Evolutionary conservation across 2,797 vertebrate species (phyloP), one percentile per base, ranked within the genome.

Genomic region (Orientallactaga sibirica): DNA sequence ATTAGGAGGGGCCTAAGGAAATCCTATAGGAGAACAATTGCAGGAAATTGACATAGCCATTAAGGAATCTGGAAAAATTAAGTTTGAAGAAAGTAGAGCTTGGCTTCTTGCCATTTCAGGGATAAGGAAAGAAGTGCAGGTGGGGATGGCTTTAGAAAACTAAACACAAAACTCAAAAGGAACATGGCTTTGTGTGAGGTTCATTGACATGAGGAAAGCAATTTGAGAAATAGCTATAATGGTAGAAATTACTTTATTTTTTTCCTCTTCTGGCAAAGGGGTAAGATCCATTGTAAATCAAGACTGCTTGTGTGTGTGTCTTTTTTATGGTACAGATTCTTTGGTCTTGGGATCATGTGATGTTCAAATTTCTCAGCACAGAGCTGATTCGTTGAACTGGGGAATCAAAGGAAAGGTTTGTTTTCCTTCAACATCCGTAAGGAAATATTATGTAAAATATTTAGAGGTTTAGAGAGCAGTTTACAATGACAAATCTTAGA

Each of bases 1-100:
- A 90, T 95, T 94, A 96, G 97, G 97, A 97, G 91, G 92, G 86
- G 92, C 94, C 96, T 92, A 75, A 98, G 98, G 98, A 98, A 98
- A 98, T 98, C 97, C 97, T 98, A 98, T 87, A 96, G 92, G 91
- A 93, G 93, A 98, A 98, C 98, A 98, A 98, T 98, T 96, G 96
- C 93, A 96, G 98, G 98, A 98, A 98, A 97, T 83, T 98, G 97
- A 98, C 97, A 93, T 14, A 97, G 84, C 37, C 96, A 94, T 97
- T 97, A 98, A 98, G 96, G 97, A 93, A 91, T 96, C 97, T 97
- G 96, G 96, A 98, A 98, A 97, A 97, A 96, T 94, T 92, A 97
- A 96, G 82, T 68, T 90, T 97, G 96, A 98, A 97, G 96, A 98
- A 97, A 98, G 94, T 95, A 29, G 25, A 58, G 37, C 97, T 96